These are phyloP conservation scores for Kryptopterus vitreolus DNA, from an alignment of 2,797 vertebrate species.

Conservation along the genomic window DNA sequence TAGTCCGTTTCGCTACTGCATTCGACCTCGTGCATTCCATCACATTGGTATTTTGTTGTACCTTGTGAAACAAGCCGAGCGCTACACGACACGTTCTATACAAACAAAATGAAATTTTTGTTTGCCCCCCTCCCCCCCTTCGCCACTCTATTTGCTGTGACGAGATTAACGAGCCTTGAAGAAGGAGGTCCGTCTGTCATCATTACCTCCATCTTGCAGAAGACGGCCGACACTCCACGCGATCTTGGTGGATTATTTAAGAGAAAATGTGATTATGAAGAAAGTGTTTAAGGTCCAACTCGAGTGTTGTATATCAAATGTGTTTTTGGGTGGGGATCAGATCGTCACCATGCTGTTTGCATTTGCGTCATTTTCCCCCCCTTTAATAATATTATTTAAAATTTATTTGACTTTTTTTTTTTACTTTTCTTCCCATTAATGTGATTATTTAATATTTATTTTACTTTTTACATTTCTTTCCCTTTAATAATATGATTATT, in stretches of 20 bases:
- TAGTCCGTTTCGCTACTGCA: neutral
- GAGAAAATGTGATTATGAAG: conserved; percentile 24
- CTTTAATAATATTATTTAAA: too few species aligned
- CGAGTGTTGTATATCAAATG: too few species aligned
- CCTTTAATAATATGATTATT: too few species aligned
- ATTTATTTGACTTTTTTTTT: too few species aligned
- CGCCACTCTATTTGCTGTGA: conserved; percentile 32
- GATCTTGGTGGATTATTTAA: conserved; percentile 31
- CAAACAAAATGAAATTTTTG: conserved; percentile 35
- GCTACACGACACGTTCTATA: conserved; percentile 26
- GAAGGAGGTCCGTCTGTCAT: conserved; percentile 60
- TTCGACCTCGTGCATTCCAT: neutral
- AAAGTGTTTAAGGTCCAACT: too few species aligned
- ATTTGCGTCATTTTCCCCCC: too few species aligned
- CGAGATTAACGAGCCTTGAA: conserved; percentile 61
- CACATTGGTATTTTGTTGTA: conserved; percentile 23
- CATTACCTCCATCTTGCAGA: conserved; percentile 56
- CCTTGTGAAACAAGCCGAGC: conserved; percentile 21
- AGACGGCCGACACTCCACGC: conserved; percentile 16
- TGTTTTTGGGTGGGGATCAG: too few species aligned
- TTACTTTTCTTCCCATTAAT: too few species aligned
- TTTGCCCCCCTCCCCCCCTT: conserved; percentile 38
- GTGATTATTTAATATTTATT: too few species aligned
- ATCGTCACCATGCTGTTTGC: too few species aligned
- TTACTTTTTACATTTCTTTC: too few species aligned